These are phyloP conservation scores for Acanthoscelides obtectus DNA, from an alignment of 2,888 invertebrate species.

Conservation along the genomic window DNA sequence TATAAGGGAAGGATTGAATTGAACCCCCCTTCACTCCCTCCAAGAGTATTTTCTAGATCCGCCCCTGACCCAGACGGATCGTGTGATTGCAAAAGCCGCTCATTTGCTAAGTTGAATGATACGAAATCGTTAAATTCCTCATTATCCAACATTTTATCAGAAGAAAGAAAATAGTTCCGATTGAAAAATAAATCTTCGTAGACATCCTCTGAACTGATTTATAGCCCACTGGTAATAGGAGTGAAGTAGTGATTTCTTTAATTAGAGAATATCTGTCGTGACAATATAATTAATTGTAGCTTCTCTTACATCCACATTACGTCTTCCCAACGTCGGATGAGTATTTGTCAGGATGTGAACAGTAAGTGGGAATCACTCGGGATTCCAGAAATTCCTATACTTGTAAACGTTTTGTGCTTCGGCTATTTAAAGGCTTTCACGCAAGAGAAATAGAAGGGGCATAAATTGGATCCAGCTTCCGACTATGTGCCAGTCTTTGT, in stretches of 20 bases:
- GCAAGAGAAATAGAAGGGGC: not conserved
- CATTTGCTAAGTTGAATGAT: not conserved
- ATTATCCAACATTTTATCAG: not conserved
- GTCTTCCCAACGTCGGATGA: not conserved
- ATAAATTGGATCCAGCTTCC: not conserved
- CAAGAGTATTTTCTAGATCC: too few relatives aligned
- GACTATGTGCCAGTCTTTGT: not conserved
- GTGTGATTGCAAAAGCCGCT: not conserved
- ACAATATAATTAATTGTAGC: not conserved
- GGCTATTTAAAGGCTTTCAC: not conserved
- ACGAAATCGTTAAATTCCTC: not conserved
- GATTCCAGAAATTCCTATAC: not conserved
- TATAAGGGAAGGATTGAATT: too few relatives aligned
- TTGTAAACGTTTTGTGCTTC: not conserved
- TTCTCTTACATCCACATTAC: not conserved
- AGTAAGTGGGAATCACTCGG: not conserved
- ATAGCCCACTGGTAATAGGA: not conserved
- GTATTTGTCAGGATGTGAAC: not conserved
- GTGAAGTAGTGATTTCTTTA: not conserved
- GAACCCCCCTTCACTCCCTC: too few relatives aligned
- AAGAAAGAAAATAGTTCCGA: not conserved
- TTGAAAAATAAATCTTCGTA: not conserved
- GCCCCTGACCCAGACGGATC: too few relatives aligned
- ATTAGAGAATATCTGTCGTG: not conserved
- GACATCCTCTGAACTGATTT: not conserved